These are phyloP conservation scores for Zaprionus gabonicus DNA, from an alignment of 1,140 invertebrate genomes.

Conservation along the genomic window DNA sequence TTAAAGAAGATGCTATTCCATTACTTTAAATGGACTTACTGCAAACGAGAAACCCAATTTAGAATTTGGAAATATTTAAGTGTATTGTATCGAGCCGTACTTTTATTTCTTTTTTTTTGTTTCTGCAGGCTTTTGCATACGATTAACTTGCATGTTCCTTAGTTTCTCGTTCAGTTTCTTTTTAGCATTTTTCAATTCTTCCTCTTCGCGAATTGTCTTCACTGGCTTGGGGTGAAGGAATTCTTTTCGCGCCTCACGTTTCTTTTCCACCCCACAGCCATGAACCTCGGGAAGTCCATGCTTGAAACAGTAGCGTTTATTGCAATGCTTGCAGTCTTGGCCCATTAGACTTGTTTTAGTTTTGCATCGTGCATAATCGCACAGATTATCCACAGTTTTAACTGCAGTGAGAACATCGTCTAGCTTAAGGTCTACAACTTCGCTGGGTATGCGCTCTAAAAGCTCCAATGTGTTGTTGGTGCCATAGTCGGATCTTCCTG, in stretches of 20 bases:
- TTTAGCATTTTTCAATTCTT: constrained; percentile 75
- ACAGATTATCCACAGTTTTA: constrained; percentile 77
- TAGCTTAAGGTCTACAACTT: constrained; percentile 73
- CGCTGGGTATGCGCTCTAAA: constrained; percentile 71
- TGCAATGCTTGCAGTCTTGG: constrained; percentile 71
- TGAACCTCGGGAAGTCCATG: constrained; percentile 81
- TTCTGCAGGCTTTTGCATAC: constrained; percentile 69
- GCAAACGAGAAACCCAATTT: neutral
- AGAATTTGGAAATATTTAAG: constrained; percentile 10
- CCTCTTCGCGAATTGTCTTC: constrained; percentile 69
- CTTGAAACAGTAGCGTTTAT: constrained; percentile 79
- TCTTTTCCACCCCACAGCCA: constrained; percentile 75
- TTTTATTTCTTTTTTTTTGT: constrained; percentile 65
- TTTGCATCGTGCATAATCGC: constrained; percentile 75
- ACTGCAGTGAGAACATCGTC: constrained; percentile 80
- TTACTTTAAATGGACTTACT: neutral
- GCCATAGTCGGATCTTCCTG: constrained; percentile 58
- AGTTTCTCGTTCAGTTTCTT: constrained; percentile 74
- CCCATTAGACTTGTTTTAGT: constrained; percentile 82
- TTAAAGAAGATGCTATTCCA: neutral
- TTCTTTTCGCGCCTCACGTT: constrained; percentile 72
- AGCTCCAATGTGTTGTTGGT: constrained; percentile 80
- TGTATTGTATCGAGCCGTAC: constrained; percentile 11
- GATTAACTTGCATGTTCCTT: constrained; percentile 79
- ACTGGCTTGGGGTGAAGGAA: constrained; percentile 77